A percentile compares a stretch with the other conserved stretches of the same genome.
These are phyloP conservation scores for Psix sp. DNA, from an alignment of 1,140 invertebrate genomes.

Conservation along the genomic window DNA sequence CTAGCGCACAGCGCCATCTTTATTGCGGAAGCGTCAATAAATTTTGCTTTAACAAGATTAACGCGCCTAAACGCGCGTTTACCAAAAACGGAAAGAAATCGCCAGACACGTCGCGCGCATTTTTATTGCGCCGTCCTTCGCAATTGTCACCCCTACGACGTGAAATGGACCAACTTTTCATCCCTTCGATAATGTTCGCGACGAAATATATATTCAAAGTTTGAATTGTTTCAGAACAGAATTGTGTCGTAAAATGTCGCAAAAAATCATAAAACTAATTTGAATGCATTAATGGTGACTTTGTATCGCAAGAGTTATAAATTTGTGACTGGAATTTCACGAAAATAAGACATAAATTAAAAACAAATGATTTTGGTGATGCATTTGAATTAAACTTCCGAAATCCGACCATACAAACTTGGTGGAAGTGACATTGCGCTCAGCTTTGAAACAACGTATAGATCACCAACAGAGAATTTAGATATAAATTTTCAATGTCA, in stretches of 20 bases:
- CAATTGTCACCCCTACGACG: too few relatives aligned
- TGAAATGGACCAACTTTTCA: too few relatives aligned
- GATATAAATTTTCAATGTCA: constrained; percentile 47
- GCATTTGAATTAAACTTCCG: not conserved
- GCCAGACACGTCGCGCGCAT: constrained; percentile 6
- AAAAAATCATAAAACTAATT: too few relatives aligned
- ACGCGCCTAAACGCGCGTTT: constrained; percentile 26
- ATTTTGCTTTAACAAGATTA: constrained; percentile 59
- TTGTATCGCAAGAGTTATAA: not conserved
- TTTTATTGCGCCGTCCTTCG: constrained; percentile 3
- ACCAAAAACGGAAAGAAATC: constrained; percentile 27
- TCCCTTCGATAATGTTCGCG: too few relatives aligned
- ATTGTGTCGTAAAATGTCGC: too few relatives aligned
- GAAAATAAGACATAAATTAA: not conserved
- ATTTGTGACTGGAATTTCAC: not conserved
- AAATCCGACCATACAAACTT: constrained; percentile 10
- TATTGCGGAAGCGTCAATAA: constrained; percentile 55
- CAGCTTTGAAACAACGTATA: constrained; percentile 6
- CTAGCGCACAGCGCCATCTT: constrained; percentile 39
- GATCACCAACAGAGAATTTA: constrained; percentile 25
- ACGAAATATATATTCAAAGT: too few relatives aligned
- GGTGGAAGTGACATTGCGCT: constrained; percentile 8
- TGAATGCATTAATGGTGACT: not conserved
- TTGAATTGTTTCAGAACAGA: too few relatives aligned
- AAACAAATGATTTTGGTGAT: not conserved